These are phyloP conservation scores for Etheostoma cragini DNA, from an alignment of 2,113 vertebrate genomes.

Conservation along the genomic window DNA sequence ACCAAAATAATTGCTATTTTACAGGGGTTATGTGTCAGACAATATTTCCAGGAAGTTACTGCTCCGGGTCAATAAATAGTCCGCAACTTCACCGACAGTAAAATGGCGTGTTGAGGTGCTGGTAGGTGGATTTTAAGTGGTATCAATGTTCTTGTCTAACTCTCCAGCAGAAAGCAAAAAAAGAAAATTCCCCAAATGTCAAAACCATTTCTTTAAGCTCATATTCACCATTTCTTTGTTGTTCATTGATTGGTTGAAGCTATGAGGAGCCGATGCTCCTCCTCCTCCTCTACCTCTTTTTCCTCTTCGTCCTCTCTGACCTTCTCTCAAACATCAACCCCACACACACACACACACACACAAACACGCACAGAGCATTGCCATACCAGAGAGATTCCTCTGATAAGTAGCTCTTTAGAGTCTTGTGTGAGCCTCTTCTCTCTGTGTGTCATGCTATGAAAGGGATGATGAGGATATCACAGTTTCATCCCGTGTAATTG, in stretches of 20 bases:
- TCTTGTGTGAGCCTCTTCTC: constrained; percentile 56
- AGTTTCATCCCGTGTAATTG: constrained; percentile 49
- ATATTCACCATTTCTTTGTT: constrained; percentile 23
- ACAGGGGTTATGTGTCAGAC: background rate
- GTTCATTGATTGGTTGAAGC: constrained; percentile 57
- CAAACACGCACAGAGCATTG: constrained; percentile 10
- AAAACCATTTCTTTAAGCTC: constrained; percentile 39
- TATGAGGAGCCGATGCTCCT: constrained; percentile 58
- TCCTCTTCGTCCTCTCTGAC: constrained; percentile 72
- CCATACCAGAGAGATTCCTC: constrained; percentile 56
- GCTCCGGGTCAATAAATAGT: background rate
- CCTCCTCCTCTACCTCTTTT: constrained; percentile 50
- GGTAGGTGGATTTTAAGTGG: background rate
- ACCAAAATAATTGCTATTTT: background rate
- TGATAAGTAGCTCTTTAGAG: constrained; percentile 65
- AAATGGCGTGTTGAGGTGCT: background rate
- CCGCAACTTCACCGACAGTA: background rate
- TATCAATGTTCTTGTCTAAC: background rate
- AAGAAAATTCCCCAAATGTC: background rate
- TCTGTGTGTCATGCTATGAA: constrained; percentile 67
- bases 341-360: constrained; percentile 26
- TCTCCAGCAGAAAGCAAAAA: background rate
- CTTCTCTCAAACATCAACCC: constrained; percentile 73
- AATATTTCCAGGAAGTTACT: background rate
- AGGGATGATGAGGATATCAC: constrained; percentile 66